A percentile compares a stretch with the other conserved stretches of the same genome.
These are phyloP conservation scores for Zaprionus lineosus DNA, from an alignment of 2,888 invertebrate genomes.

Conservation along the genomic window DNA sequence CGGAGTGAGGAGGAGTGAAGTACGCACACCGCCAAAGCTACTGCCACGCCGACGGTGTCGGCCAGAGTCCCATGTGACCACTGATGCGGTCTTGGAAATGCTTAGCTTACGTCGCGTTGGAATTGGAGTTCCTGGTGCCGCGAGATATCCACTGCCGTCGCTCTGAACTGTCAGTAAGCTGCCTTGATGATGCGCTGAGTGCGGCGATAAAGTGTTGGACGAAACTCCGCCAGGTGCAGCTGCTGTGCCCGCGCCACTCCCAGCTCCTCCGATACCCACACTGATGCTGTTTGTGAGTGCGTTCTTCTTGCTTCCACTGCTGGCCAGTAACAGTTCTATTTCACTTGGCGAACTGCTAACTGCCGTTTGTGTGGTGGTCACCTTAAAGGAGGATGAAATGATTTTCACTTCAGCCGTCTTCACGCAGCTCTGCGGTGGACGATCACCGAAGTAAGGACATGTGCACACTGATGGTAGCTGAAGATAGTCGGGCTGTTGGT, in stretches of 20 bases:
- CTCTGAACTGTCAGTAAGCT: constrained; percentile 66
- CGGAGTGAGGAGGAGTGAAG: constrained; percentile 85
- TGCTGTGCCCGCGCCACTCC: constrained; percentile 39
- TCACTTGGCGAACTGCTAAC: constrained; percentile 66
- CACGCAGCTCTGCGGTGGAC: constrained; percentile 83
- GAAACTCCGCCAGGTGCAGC: constrained; percentile 74
- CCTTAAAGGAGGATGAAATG: constrained; percentile 79
- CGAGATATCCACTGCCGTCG: constrained; percentile 74
- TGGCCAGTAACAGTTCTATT: constrained; percentile 66
- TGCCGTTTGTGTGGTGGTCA: constrained; percentile 54
- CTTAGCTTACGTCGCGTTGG: constrained; percentile 83
- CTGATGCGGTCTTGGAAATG: constrained; percentile 83
- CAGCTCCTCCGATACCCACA: constrained; percentile 52
- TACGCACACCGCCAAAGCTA: constrained; percentile 87
- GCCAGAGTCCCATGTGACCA: constrained; percentile 90
- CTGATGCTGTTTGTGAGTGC: constrained; percentile 84
- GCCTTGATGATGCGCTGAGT: constrained; percentile 45
- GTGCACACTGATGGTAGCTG: constrained; percentile 90
- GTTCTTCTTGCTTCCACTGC: constrained; percentile 37
- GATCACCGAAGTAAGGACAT: constrained; percentile 91
- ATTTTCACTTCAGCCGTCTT: constrained; percentile 84
- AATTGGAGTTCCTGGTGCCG: constrained; percentile 82
- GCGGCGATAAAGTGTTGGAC: constrained; percentile 60
- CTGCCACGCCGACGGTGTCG: constrained; percentile 87
- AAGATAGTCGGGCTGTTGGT: constrained; percentile 78